Evolutionary conservation across 2,797 vertebrate genomes (phyloP), one percentile per base, ranked within the genome.

Genomic region (Selene dorsalis): DNA sequence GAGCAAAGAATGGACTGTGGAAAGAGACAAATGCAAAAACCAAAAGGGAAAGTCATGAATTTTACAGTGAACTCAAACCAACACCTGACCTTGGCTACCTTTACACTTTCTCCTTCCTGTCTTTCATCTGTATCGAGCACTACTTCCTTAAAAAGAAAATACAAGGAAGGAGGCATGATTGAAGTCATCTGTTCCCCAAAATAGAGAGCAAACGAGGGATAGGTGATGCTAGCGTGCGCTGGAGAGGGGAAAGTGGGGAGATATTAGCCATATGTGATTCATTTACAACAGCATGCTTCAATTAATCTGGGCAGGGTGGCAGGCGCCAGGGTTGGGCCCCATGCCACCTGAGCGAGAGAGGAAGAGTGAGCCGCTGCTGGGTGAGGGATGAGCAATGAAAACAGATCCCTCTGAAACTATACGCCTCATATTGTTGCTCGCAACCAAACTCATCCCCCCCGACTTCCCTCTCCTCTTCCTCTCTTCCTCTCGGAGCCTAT

Each of bases 231-330:
- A 20, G 63, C 30, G 18, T 79, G 73, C 35, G 50, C 58, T 6
- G 52, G 61, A 69, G 73, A 63, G 77, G 64, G 75, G 56, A 48
- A 63, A 73, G 77, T 16, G 75, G 75, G 81, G 76, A 50, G 78
- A 85, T 92, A 92, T 93, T 90, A 91, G 87, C 91, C 92, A 92
- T 93, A 89, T 93, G 91, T 84, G 88, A 89, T 92, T 93, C 80
- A 93, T 94, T 93, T 92, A 86, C 87, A 91, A 81, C 84, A 84
- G 82, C 87, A 91, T 88, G 92, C 92, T 88, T 91, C 91, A 92
- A 92, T 94, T 92, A 92, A 93, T 93, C 84, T 86, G 89, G 75
- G 80, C 84, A 87, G 84, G 90, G 90, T 86, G 90, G 90, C 90
- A 88, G 93, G 87, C 87, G 56, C 84, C 89, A 79, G 84, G 80